Base-by-base conservation (phyloP, 2,113 vertebrate genomes). In the Chrysemys picta region DNA sequence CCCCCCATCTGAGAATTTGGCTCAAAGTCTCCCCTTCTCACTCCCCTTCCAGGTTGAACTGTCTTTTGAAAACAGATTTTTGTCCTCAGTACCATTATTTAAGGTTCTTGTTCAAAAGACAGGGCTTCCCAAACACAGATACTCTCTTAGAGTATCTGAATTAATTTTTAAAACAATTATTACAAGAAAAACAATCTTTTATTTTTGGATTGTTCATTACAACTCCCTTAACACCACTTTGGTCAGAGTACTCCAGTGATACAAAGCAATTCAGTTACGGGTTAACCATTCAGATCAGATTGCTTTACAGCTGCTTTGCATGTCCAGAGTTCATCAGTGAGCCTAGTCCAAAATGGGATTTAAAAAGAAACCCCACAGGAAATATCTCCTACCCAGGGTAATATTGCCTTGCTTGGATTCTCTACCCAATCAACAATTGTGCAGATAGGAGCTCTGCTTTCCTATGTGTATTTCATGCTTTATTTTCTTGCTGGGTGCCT, bases 361-460 rank as follows among this genome's bases (percentile, higher is more conserved):
- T 54, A 42, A 76, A 31, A 17, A 76, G 85, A 81, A 13, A 78
- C 2, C 53, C 53, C 3, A 10, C 8, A 91, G 57, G 0, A 10
- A 76, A 84, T 69, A 3, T 0, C 3, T 27, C 2, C 78, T 91
- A 75, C 87, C 42, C n/a, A n/a, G 47, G 52, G 9, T 31, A 84
- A 31, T 56, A 24, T 87, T 79, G 3, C 4, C 75, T 45, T 79
- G 45, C 35, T 29, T 93, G 56, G 78, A 27, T 82, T 49, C 27
- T 83, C 38, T 89, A 31, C 75, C 38, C 75, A 90, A 56, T 75
- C 8, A 25, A 6, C 80, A 29, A 92, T 89, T 86, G 12, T 76
- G 42, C 45, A 93, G 76, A 89, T 88, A 16, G 45, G 90, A 94
- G 24, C 50, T 21, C 75, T 89, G n/a, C 22, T 87, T n/a, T 76